These are phyloP conservation scores for Sminthurides aquaticus DNA, from an alignment of 2,888 invertebrate genomes.

Conservation along the genomic window DNA sequence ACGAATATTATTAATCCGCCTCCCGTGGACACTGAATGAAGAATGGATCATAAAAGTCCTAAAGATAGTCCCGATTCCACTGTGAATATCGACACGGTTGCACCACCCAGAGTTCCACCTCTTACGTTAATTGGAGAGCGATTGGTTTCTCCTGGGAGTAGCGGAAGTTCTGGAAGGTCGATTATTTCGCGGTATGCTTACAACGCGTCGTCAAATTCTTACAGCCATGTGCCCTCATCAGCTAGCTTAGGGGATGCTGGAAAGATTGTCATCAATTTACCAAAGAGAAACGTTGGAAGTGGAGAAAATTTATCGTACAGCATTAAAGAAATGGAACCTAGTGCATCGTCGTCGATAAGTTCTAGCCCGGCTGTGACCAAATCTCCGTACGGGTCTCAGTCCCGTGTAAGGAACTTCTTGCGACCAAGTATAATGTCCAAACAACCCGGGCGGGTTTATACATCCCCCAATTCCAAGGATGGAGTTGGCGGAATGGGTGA, in stretches of 20 bases:
- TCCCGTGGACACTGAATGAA: not conserved
- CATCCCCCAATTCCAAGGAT: not conserved
- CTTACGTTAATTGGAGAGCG: conserved; percentile 13
- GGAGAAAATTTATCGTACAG: conserved; percentile 6
- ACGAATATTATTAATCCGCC: no score
- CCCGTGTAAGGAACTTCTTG: conserved; percentile 29
- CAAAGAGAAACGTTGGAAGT: not conserved
- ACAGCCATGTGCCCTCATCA: conserved; percentile 9
- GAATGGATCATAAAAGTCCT: not conserved
- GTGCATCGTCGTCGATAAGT: not conserved
- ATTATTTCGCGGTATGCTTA: conserved; percentile 13
- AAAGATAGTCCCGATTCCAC: conserved; percentile 20
- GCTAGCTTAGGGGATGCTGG: not conserved
- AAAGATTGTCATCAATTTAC: not conserved
- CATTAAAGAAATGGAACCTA: conserved; percentile 6
- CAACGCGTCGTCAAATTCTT: conserved; percentile 6
- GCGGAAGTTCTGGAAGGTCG: conserved; percentile 1
- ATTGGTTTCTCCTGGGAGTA: not conserved
- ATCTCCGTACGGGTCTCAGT: conserved; percentile 15
- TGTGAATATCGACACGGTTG: conserved; percentile 15
- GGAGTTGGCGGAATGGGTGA: not conserved
- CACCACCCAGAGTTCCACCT: conserved; percentile 4
- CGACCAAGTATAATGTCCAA: conserved; percentile 21
- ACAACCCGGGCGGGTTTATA: conserved; percentile 4
- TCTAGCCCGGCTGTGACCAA: not conserved